These are phyloP conservation scores for Pilophorus perplexus DNA, from an alignment of 2,888 invertebrate genomes.

Conservation along the genomic window DNA sequence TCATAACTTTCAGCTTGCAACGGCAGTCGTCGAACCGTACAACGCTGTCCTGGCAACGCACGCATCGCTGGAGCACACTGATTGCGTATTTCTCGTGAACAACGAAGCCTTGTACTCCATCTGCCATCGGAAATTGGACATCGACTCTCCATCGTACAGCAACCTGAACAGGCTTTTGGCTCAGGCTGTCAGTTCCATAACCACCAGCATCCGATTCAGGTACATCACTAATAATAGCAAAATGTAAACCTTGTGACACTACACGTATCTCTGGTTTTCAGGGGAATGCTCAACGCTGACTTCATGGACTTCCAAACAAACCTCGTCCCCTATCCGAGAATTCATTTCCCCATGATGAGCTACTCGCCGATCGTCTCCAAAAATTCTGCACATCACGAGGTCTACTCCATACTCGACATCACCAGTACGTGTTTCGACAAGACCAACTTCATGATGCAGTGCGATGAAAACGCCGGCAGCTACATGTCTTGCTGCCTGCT, in stretches of 20 bases:
- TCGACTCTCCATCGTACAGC: slow-evolving; percentile 78
- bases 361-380: slow-evolving; percentile 47
- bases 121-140: slow-evolving; percentile 77
- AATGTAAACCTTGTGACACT: too few species aligned
- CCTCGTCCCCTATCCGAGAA: slow-evolving; percentile 48
- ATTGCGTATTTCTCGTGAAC: slow-evolving; percentile 92
- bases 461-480: slow-evolving; percentile 76
- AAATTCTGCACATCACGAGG: slow-evolving; percentile 43
- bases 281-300: slow-evolving; percentile 47
- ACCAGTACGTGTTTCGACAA: slow-evolving; percentile 76
- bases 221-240: too few species aligned
- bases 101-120: slow-evolving; percentile 94
- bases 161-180: slow-evolving; percentile 80
- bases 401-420: slow-evolving; percentile 45
- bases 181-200: slow-evolving; percentile 48
- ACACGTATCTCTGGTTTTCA: too few species aligned
- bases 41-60: slow-evolving; percentile 89
- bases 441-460: slow-evolving; percentile 85
- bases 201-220: slow-evolving; percentile 47
- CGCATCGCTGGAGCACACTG: slow-evolving; percentile 79
- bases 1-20: slow-evolving; percentile 69
- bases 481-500: slow-evolving; percentile 88
- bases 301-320: slow-evolving; percentile 49
- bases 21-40: slow-evolving; percentile 92
- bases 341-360: slow-evolving; percentile 47